A percentile compares a stretch with the other conserved stretches of the same genome.
These are phyloP conservation scores for Arctopsyche grandis DNA, from an alignment of 1,140 invertebrate genomes.

Conservation along the genomic window DNA sequence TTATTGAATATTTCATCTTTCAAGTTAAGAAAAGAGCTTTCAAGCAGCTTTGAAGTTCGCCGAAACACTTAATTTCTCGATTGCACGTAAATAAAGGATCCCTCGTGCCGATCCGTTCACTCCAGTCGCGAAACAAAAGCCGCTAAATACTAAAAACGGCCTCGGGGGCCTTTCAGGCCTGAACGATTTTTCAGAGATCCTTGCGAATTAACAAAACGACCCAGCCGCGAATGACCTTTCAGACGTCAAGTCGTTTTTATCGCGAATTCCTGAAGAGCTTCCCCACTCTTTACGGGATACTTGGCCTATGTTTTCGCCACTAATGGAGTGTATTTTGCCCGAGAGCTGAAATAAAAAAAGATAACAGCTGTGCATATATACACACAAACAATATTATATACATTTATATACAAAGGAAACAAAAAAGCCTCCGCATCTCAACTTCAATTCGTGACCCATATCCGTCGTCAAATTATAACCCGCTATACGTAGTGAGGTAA, in stretches of 20 bases:
- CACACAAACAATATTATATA: not conserved
- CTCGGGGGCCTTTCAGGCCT: not conserved
- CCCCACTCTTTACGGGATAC: not conserved
- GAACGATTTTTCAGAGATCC: not conserved
- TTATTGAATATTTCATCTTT: too few species aligned
- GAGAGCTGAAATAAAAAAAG: not conserved
- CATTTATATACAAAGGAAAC: too few species aligned
- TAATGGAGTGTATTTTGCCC: slow-evolving; percentile 14
- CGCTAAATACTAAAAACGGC: not conserved
- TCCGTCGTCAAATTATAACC: not conserved
- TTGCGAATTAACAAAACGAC: slow-evolving; percentile 1
- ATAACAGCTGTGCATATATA: not conserved
- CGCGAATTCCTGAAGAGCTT: slow-evolving; percentile 9
- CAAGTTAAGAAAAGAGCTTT: too few species aligned
- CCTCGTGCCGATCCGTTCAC: not conserved
- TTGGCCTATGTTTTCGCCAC: not conserved
- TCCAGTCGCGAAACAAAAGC: not conserved
- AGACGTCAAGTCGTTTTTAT: slow-evolving; percentile 13
- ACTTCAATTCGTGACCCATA: slow-evolving; percentile 25
- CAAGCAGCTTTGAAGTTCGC: too few species aligned
- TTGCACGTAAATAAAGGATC: too few species aligned
- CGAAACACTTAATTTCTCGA: too few species aligned
- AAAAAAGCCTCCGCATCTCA: not conserved
- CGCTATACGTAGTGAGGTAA: not conserved
- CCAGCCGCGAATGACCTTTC: not conserved